These are phyloP conservation scores for Apotomis betuletana DNA, from an alignment of 2,888 invertebrate species.

Conservation along the genomic window DNA sequence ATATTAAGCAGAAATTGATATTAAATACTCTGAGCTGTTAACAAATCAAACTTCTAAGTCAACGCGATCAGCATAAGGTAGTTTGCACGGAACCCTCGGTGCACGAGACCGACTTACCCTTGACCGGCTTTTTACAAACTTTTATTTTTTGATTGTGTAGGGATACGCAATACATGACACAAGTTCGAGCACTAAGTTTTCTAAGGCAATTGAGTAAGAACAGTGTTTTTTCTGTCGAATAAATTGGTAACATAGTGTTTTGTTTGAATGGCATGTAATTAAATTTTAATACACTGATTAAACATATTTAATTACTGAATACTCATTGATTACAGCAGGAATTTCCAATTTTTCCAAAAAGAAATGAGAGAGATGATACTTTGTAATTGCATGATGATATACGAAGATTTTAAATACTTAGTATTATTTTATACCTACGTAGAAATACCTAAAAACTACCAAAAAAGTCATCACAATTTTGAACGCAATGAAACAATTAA, in stretches of 20 bases:
- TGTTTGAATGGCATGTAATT: conserved; percentile 36
- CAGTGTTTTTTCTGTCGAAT: too few species aligned
- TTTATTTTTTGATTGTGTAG: too few species aligned
- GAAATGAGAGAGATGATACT: conserved; percentile 25
- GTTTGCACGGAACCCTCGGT: too few species aligned
- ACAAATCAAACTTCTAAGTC: too few species aligned
- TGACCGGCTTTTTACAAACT: too few species aligned
- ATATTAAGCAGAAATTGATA: too few species aligned
- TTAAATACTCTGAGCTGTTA: too few species aligned
- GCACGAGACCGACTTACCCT: too few species aligned
- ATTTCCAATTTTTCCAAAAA: neutral
- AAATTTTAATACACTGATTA: neutral
- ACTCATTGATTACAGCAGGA: neutral
- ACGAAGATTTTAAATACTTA: neutral
- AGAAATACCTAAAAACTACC: conserved; percentile 30
- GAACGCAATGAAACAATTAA: conserved; percentile 21
- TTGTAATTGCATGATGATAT: neutral
- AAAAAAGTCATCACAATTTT: conserved; percentile 26
- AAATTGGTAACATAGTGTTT: conserved; percentile 1
- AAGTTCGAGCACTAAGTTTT: neutral
- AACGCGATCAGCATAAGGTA: too few species aligned
- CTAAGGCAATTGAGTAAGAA: neutral
- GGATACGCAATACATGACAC: too few species aligned
- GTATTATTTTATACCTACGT: conserved; percentile 10
- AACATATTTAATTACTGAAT: too few species aligned